A percentile compares a stretch with the other conserved stretches of the same genome.
Conservation (phyloP, 2,888 invertebrate species). For the Thymelicus lineola region DNA sequence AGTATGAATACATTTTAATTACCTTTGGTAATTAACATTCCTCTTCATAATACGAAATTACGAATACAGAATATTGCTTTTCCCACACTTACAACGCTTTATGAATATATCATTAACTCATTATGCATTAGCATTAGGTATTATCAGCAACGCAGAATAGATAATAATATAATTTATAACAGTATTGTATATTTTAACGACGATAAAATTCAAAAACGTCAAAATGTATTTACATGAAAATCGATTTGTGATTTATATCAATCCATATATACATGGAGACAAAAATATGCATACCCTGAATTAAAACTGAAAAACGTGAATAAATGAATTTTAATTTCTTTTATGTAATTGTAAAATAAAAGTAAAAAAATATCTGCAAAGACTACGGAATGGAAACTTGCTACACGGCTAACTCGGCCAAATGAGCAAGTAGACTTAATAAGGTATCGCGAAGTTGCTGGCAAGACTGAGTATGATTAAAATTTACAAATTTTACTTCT, state of each 20-base stretch:
- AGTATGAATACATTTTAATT: background rate
- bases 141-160: background rate
- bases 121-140: background rate
- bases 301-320: no score
- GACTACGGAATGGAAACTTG: background rate
- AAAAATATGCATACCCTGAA: no score
- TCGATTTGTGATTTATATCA: no score
- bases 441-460: background rate
- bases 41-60: background rate
- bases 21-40: background rate
- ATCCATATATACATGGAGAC: no score
- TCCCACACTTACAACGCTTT: background rate
- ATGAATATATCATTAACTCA: background rate
- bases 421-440: background rate
- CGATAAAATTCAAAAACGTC: no score
- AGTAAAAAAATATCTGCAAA: no score
- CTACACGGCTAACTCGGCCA: background rate
- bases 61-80: background rate
- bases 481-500: background rate
- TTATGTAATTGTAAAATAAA: no score
- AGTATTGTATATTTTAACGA: no score
- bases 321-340: no score
- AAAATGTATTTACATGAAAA: no score
- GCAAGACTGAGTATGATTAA: background rate
- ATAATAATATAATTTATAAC: no score